Conservation (phyloP, 2,113 vertebrate genomes). For the Tachysurus fulvidraco region DNA sequence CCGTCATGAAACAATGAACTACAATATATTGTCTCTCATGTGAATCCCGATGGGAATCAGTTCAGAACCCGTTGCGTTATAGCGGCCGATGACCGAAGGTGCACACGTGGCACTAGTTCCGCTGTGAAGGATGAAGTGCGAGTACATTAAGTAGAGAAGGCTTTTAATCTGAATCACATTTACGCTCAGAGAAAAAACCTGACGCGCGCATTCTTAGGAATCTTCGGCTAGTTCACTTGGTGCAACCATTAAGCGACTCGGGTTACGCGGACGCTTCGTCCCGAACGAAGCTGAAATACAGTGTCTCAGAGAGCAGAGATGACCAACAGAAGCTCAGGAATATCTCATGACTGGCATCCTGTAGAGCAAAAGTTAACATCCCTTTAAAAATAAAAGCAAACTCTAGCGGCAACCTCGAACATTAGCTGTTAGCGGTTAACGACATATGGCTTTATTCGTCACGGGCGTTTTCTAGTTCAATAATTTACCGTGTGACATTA, state of each 20-base stretch:
- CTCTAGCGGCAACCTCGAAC: background rate
- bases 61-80: background rate
- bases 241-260: slow-evolving; percentile 39
- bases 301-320: slow-evolving; percentile 23
- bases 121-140: background rate
- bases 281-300: slow-evolving; percentile 51
- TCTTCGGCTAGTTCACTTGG: background rate
- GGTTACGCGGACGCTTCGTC: slow-evolving; percentile 15
- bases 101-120: background rate
- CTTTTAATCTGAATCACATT: background rate
- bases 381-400: background rate
- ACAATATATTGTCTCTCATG: background rate
- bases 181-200: background rate
- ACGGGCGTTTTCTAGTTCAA: background rate
- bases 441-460: background rate
- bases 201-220: background rate
- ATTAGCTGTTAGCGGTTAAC: background rate
- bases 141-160: background rate
- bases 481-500: background rate
- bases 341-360: background rate
- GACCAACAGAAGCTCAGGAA: slow-evolving; percentile 30
- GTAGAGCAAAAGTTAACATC: background rate
- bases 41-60: slow-evolving; percentile 8
- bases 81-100: slow-evolving; percentile 14
- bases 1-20: background rate